phyloP scores from a whole-genome alignment of 2,888 invertebrate genomes.

The Dryocosmus kuriphilus region DNA sequence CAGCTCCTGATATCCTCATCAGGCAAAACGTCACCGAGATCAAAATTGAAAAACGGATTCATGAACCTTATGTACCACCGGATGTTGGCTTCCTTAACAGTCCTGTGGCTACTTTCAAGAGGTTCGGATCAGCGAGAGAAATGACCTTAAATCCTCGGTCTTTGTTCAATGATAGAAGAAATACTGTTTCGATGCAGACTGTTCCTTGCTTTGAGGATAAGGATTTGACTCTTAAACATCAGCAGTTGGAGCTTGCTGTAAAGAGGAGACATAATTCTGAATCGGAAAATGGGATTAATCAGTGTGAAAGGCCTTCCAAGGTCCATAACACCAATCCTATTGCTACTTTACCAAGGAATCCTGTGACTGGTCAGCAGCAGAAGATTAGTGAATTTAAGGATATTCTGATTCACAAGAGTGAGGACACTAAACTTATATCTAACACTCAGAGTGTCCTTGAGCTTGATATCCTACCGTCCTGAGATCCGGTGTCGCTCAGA shows the following conservation, averaged over 20 bases:
- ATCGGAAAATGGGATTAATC: constrained; percentile 71
- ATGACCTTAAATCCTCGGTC: constrained; percentile 73
- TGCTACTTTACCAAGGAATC: constrained; percentile 72
- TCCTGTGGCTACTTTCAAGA: constrained; percentile 59
- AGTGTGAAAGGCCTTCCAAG: constrained; percentile 59
- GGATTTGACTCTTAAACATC: background rate
- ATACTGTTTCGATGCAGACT: constrained; percentile 74
- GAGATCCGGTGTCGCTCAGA: constrained; percentile 58
- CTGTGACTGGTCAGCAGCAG: constrained; percentile 62
- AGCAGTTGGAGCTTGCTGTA: constrained; percentile 50
- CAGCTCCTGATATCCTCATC: constrained; percentile 69
- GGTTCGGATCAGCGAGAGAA: constrained; percentile 73
- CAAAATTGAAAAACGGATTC: constrained; percentile 72
- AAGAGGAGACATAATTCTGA: constrained; percentile 74
- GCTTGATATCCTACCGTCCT: constrained; percentile 73
- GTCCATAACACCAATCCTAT: constrained; percentile 71
- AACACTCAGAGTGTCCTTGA: constrained; percentile 72
- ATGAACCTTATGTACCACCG: constrained; percentile 62
- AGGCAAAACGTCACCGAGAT: constrained; percentile 69
- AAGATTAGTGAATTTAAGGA: constrained; percentile 68
- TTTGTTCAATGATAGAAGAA: constrained; percentile 70
- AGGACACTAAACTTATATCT: constrained; percentile 58
- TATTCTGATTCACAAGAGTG: constrained; percentile 69
- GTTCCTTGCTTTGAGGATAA: constrained; percentile 67
- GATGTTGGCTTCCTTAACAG: constrained; percentile 52